Conservation (phyloP, 2,113 vertebrate genomes). For the Cryptomyrus ogoouensis region DNA sequence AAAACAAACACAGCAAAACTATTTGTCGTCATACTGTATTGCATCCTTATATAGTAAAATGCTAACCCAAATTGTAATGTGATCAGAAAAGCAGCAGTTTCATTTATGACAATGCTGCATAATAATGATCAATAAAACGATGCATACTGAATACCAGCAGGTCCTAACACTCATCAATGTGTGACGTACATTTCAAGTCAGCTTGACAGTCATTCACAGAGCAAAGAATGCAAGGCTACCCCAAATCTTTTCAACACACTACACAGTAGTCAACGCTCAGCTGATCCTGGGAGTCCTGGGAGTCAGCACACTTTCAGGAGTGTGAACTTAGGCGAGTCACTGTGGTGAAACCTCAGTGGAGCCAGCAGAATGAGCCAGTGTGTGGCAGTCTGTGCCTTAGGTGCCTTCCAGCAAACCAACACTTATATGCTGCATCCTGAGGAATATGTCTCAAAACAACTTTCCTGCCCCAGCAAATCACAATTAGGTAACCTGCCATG, state of each 20-base stretch:
- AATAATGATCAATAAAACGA: not conserved
- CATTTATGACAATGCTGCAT: not conserved
- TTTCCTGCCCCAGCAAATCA: not conserved
- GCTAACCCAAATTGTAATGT: not conserved
- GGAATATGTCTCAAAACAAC: not conserved
- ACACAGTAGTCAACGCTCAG: not conserved
- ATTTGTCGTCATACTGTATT: not conserved
- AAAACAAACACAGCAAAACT: not conserved
- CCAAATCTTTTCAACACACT: not conserved
- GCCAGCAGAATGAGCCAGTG: slow-evolving; percentile 5
- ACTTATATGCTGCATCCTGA: not conserved
- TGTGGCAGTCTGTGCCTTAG: not conserved
- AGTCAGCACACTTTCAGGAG: not conserved
- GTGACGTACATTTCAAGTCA: not conserved
- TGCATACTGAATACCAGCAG: not conserved
- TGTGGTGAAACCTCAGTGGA: not conserved
- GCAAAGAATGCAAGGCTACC: not conserved
- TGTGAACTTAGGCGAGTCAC: not conserved
- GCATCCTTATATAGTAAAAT: not conserved
- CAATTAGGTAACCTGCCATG: not conserved
- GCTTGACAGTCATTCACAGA: not conserved
- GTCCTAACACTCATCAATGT: not conserved
- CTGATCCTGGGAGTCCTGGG: not conserved
- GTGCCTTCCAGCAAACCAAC: not conserved
- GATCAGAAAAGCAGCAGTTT: not conserved